Percentiles rank a stretch among this genome's conserved stretches.
Evolutionary conservation across 2,888 invertebrate genomes (phyloP).

Genomic region (Platypus cylindrus): DNA sequence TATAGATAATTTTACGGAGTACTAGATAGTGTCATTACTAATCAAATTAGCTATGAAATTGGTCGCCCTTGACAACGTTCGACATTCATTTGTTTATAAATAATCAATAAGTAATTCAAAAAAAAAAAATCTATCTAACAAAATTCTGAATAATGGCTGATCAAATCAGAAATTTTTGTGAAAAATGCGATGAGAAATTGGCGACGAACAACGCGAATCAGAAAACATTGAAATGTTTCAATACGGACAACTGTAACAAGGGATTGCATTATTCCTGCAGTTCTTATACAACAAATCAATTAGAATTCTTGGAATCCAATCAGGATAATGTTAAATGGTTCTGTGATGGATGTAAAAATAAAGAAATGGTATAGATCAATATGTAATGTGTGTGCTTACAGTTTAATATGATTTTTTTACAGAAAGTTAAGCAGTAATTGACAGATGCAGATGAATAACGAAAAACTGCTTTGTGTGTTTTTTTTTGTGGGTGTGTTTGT

Average conservation of each 20-base stretch:
- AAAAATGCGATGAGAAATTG: slow-evolving; percentile 21
- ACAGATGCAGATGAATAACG: too few relatives aligned
- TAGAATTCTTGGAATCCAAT: slow-evolving; percentile 21
- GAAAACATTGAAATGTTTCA: slow-evolving; percentile 21
- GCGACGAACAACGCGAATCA: slow-evolving; percentile 12
- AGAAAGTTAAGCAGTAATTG: too few relatives aligned
- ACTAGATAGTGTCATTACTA: too few relatives aligned
- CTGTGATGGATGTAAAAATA: slow-evolving; percentile 19
- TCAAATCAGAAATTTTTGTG: slow-evolving; percentile 23
- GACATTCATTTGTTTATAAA: too few relatives aligned
- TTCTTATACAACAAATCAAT: slow-evolving; percentile 19
- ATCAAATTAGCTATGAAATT: too few relatives aligned
- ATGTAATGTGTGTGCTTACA: not conserved
- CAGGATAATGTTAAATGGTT: slow-evolving; percentile 23
- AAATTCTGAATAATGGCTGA: slow-evolving; percentile 17
- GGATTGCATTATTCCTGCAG: slow-evolving; percentile 22
- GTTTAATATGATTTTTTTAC: too few relatives aligned
- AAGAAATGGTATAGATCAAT: slow-evolving; percentile 4
- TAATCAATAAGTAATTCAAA: too few relatives aligned
- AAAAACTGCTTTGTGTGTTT: too few relatives aligned
- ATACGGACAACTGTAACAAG: slow-evolving; percentile 19
- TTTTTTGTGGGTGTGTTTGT: too few relatives aligned
- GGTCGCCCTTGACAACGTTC: too few relatives aligned
- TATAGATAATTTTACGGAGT: too few relatives aligned
- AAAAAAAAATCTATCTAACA: too few relatives aligned